Conservation (phyloP, 92 coral and sea anemone genomes). For the Phenganax subtilis region DNA sequence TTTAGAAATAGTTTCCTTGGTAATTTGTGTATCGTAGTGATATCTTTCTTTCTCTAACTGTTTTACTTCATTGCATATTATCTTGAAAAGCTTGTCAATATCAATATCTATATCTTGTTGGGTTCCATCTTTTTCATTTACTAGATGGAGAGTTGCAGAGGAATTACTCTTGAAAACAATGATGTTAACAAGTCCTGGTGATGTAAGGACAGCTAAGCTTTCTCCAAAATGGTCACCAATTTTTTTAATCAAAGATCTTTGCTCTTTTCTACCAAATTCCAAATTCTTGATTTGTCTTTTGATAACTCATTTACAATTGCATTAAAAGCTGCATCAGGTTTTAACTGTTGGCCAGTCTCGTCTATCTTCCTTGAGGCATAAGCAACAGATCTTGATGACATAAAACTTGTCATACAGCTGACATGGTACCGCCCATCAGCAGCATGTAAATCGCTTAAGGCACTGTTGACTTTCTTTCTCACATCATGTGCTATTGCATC, state of each 20-base stretch:
- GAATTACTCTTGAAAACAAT: constrained; percentile 45
- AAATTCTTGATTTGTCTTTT: constrained; percentile 48
- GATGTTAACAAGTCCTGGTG: constrained; percentile 52
- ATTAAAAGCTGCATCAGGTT: constrained; percentile 45
- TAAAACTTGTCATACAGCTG: constrained; percentile 49
- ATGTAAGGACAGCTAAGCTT: constrained; percentile 33
- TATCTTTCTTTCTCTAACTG: constrained; percentile 27
- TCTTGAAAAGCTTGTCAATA: constrained; percentile 37
- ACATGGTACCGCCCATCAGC: constrained; percentile 61
- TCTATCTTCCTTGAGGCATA: constrained; percentile 42
- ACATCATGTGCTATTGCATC: constrained; percentile 43
- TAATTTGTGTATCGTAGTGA: constrained; percentile 51
- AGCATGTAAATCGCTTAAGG: constrained; percentile 61
- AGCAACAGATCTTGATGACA: constrained; percentile 46
- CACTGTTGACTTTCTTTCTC: constrained; percentile 50
- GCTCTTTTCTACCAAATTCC: constrained; percentile 53
- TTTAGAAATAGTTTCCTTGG: constrained; percentile 44
- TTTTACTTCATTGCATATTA: constrained; percentile 41
- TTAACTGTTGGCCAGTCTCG: constrained; percentile 7
- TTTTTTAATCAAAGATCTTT: constrained; percentile 40
- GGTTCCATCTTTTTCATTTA: constrained; percentile 47
- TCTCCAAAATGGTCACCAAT: constrained; percentile 44
- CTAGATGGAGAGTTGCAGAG: constrained; percentile 38
- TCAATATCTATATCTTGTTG: constrained; percentile 15
- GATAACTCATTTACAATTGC: constrained; percentile 38